Evolutionary conservation across 2,797 vertebrate species (phyloP), one percentile per base, ranked within the genome.

Genomic region (Hemitrygon akajei): DNA sequence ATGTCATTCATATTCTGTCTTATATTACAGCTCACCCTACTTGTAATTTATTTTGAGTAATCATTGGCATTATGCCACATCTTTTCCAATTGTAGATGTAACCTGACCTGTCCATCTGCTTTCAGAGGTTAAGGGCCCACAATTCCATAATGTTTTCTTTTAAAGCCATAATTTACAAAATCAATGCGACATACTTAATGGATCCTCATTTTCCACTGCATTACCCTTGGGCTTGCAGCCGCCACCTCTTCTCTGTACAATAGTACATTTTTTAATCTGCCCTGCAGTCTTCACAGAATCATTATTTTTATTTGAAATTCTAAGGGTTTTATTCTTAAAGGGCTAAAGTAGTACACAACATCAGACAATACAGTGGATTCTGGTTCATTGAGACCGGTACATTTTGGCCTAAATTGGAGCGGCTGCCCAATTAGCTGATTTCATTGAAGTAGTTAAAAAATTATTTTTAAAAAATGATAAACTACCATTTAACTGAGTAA

Each of bases 171-270:
- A 89, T 66, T 89, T 89, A 34, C 63, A 89, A 89, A 89, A 89
- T 89, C 86, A 89, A 69, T 89, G 86, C 86, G 7, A 18, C 86
- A 63, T 69, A 10, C 84, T 34, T 87, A 87, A 89, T 89, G 86
- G 86, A 89, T 89, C 86, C 66, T 89, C 60, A 37, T 89, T 89
- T 89, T 69, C 60, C 63, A 34, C n/a, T 63, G 30, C 30, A 66
- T 66, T 58, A 58, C 58, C 27, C 58, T 20, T 89, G 30, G 30
- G 3, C n/a, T 69, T 60, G 3, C 30, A 25, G 60, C 63, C 10
- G 7, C 34, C 86, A 63, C 7, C 60, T 89, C 18, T 63, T 89
- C n/a, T 66, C n/a, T 9, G 20, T 25, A 69, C 25, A 18, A 87
- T 7, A 22, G 34, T 22, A 16, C 6, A n/a, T 69, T 89, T 89